Base-by-base conservation (phyloP, 2,888 invertebrate species). In the Sphaerolaimus hirsutus region DNA sequence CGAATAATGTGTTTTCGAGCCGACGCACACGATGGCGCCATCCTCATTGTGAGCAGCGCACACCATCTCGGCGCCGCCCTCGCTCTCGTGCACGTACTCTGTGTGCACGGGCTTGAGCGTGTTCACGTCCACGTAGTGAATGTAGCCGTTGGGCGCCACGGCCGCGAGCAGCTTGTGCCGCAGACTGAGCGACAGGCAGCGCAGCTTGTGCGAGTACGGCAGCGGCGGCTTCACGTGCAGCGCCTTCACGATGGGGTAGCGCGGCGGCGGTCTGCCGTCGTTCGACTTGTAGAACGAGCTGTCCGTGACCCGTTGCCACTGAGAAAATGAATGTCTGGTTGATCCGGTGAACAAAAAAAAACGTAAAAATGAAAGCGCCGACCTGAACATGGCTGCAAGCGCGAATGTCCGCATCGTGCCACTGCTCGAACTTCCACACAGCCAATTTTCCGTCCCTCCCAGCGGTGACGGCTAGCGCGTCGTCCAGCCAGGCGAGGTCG, bases 121-220 rank as follows among this genome's bases (percentile, higher is more conserved):
- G n/a, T n/a, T n/a, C n/a, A 77, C 81, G 76, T 86, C 87, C 55
- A 87, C 77, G 68, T 89, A 87, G n/a, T n/a, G n/a, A 62, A 89
- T 81, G 66, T 79, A 86, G 1, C 84, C 84, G 67, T 89, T 89
- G 12, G 87, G 70, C 0, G 86, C 84, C 2, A 89, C 70, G 12
- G 83, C 83, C 0, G 83, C 86, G 49, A 89, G 75, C 17, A 61
- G 63, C 56, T 78, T 76, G 65, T 79, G 79, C 21, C 75, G 74
- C 55, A 76, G 73, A 68, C 87, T 86, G 64, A 82, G 87, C 22
- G 80, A 78, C 35, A 91, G 67, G 21, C 87, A 83, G 51, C 89
- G 75, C 25, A 80, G 76, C 66, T 69, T 68, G 66, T 76, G 75
- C 50, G 79, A 82, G 44, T 79, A 77, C 55, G 76, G 73, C 63